Conservation (phyloP, 2,888 invertebrate species). For the Philereme vetulata region DNA sequence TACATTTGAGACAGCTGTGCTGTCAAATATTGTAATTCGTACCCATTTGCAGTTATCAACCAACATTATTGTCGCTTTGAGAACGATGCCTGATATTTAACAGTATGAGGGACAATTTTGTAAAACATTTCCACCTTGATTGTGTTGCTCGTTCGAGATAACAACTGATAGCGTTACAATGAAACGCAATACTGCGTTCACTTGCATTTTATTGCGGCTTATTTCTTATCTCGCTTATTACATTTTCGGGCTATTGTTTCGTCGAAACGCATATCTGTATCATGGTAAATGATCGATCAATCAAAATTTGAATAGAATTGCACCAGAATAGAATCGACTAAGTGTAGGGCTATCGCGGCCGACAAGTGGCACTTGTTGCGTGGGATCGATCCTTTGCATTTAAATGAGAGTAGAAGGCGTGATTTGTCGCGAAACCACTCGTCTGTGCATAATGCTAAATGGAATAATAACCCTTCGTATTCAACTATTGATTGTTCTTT, state of each 20-base stretch:
- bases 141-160: slow-evolving; percentile 29
- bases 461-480: slow-evolving; percentile 34
- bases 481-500: neutral
- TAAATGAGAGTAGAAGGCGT: slow-evolving; percentile 58
- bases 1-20: slow-evolving; percentile 3
- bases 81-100: neutral
- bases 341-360: slow-evolving; percentile 43
- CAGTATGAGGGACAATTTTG: slow-evolving; percentile 9
- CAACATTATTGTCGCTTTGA: neutral
- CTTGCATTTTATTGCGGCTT: slow-evolving; percentile 36
- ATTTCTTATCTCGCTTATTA: slow-evolving; percentile 36
- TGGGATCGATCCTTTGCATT: slow-evolving; percentile 66
- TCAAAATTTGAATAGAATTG: slow-evolving; percentile 42
- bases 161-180: slow-evolving; percentile 34
- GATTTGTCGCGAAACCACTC: slow-evolving; percentile 61
- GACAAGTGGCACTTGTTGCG: slow-evolving; percentile 71
- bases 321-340: slow-evolving; percentile 24
- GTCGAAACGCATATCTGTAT: slow-evolving; percentile 27
- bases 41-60: neutral
- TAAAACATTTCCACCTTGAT: slow-evolving; percentile 27
- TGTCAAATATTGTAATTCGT: slow-evolving; percentile 12
- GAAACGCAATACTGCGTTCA: slow-evolving; percentile 35
- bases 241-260: slow-evolving; percentile 33
- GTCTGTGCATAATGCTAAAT: slow-evolving; percentile 53
- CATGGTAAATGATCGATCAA: slow-evolving; percentile 41